Percentiles rank a stretch among this genome's conserved stretches.
Evolutionary conservation across 2,888 invertebrate species (phyloP).

Genomic region (Neoscelio sp.): DNA sequence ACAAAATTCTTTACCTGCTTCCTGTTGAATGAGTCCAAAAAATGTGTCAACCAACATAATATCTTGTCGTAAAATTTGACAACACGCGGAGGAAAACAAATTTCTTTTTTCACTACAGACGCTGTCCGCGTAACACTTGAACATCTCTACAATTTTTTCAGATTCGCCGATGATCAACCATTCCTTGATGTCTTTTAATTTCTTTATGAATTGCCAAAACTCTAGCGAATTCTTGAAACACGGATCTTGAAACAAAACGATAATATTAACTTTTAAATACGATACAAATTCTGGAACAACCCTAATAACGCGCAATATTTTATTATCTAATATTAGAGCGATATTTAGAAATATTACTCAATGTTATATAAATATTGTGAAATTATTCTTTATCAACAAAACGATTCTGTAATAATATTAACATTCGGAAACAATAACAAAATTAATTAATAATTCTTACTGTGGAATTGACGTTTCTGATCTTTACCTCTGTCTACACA

Average conservation of each 20-base stretch:
- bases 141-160: not conserved
- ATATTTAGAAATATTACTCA: too few species aligned
- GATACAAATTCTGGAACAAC: too few species aligned
- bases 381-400: not conserved
- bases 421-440: not conserved
- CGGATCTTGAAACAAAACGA: constrained; percentile 7
- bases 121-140: constrained; percentile 29
- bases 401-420: too few species aligned
- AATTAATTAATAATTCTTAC: too few species aligned
- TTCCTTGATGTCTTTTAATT: constrained; percentile 23
- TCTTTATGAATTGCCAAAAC: constrained; percentile 44
- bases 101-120: not conserved
- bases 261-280: too few species aligned
- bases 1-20: constrained; percentile 62
- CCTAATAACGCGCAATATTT: too few species aligned
- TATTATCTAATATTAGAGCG: too few species aligned
- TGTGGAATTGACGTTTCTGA: too few species aligned
- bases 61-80: constrained; percentile 40
- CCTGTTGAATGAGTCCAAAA: constrained; percentile 48
- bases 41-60: constrained; percentile 36
- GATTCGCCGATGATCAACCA: not conserved
- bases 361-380: not conserved
- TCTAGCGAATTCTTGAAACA: constrained; percentile 26
- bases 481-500: constrained; percentile 15
- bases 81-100: constrained; percentile 37